These are phyloP conservation scores for Conus canariensis DNA, from an alignment of 2,888 invertebrate genomes.

Conservation along the genomic window DNA sequence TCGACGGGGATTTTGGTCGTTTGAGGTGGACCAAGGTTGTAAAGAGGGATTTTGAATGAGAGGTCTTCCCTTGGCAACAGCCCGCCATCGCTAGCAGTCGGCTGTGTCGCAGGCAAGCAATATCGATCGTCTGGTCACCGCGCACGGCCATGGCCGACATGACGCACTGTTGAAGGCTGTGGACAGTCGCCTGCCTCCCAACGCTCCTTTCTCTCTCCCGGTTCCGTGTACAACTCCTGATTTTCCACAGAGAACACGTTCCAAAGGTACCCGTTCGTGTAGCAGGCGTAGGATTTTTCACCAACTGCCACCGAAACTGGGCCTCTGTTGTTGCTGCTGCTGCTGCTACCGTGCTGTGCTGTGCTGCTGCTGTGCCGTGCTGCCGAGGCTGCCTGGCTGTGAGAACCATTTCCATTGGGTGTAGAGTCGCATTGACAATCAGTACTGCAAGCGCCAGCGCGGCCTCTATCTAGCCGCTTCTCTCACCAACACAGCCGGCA, in stretches of 20 bases:
- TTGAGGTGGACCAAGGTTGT: background rate
- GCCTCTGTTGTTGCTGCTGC: conserved; percentile 41
- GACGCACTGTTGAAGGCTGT: background rate
- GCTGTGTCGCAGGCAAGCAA: background rate
- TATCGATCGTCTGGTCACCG: conserved; percentile 26
- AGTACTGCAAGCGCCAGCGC: conserved; percentile 49
- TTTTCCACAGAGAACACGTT: background rate
- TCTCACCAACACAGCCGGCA: conserved; percentile 43
- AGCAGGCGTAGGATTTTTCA: background rate
- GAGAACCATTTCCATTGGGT: conserved; percentile 53
- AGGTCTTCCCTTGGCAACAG: background rate
- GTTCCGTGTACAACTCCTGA: background rate
- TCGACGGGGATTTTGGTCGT: background rate
- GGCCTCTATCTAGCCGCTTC: conserved; percentile 54
- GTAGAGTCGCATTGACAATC: conserved; percentile 53
- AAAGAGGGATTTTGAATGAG: background rate
- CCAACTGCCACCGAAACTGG: background rate
- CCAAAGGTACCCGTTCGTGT: conserved; percentile 9
- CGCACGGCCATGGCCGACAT: conserved; percentile 15
- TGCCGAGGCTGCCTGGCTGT: conserved; percentile 47
- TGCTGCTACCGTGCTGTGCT: conserved; percentile 32
- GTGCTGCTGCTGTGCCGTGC: conserved; percentile 38
- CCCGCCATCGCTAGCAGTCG: conserved; percentile 7
- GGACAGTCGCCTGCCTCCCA: background rate
- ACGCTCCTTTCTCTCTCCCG: background rate